Conservation (phyloP, 2,888 invertebrate species). For the Athalia cordata region DNA sequence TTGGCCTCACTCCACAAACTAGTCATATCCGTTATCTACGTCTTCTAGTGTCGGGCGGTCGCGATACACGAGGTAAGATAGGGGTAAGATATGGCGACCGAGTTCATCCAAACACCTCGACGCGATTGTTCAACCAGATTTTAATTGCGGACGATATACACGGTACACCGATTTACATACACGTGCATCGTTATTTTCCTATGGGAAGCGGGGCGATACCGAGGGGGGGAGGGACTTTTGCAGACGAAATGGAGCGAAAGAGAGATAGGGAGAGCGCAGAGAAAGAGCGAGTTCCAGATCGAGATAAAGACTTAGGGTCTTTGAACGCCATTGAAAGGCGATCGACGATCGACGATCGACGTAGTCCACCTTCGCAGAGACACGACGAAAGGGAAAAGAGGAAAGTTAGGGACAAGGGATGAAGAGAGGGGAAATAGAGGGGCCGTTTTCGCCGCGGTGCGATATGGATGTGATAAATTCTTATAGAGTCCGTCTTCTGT, state of each 20-base stretch:
- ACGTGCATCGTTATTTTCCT: not conserved
- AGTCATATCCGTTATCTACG: conserved; percentile 41
- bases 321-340: not conserved
- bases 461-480: conserved; percentile 52
- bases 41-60: conserved; percentile 15
- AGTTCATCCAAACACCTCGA: not conserved
- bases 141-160: conserved; percentile 5
- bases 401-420: not conserved
- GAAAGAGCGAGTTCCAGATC: not conserved
- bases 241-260: not conserved
- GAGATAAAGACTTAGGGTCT: conserved; percentile 35
- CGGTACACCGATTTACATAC: not conserved
- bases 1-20: not conserved
- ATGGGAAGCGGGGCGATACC: not conserved
- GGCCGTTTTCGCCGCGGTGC: conserved; percentile 25
- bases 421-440: not conserved
- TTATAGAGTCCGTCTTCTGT: conserved; percentile 46
- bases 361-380: not conserved
- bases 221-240: not conserved
- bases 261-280: not conserved
- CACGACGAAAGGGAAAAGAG: not conserved
- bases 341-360: conserved; percentile 12
- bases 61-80: conserved; percentile 18
- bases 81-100: conserved; percentile 22
- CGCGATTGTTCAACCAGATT: conserved; percentile 10